phyloP scores from a whole-genome alignment of 1,140 invertebrate species.

The Drosophila lacteicornis region DNA sequence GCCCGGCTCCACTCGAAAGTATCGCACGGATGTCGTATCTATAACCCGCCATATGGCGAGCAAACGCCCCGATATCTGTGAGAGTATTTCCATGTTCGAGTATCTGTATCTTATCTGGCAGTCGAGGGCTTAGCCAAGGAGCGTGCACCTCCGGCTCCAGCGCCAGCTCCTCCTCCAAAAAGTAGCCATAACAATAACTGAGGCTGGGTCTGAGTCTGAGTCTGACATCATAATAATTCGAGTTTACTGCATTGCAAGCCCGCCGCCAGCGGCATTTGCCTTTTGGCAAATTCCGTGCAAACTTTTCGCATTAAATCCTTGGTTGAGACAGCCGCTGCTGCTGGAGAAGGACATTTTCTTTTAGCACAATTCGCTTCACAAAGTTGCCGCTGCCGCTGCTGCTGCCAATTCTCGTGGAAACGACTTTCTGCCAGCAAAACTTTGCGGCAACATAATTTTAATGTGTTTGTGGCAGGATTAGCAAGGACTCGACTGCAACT shows the following conservation, averaged over 20 bases:
- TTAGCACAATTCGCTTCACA: constrained; percentile 78
- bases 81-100: constrained; percentile 68
- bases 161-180: background rate
- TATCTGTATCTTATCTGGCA: constrained; percentile 52
- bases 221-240: constrained; percentile 56
- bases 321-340: constrained; percentile 20
- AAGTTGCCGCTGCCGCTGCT: constrained; percentile 55
- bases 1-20: constrained; percentile 68
- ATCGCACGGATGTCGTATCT: constrained; percentile 65
- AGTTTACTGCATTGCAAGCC: constrained; percentile 52
- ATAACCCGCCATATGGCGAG: constrained; percentile 63
- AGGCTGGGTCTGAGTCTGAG: constrained; percentile 14
- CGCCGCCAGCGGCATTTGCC: constrained; percentile 8
- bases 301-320: constrained; percentile 80
- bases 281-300: constrained; percentile 63
- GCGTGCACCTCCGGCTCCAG: constrained; percentile 27
- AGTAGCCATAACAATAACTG: constrained; percentile 48
- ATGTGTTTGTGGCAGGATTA: constrained; percentile 65
- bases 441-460: constrained; percentile 57
- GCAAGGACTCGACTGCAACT: constrained; percentile 21
- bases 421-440: constrained; percentile 58
- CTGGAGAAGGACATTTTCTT: constrained; percentile 72
- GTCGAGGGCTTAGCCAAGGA: constrained; percentile 53
- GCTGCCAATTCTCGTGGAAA: constrained; percentile 66
- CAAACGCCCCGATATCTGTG: constrained; percentile 63